A percentile compares a stretch with the other conserved stretches of the same genome.
Evolutionary conservation across 2,888 invertebrate species (phyloP).

Genomic region (Mylabris sibirica): DNA sequence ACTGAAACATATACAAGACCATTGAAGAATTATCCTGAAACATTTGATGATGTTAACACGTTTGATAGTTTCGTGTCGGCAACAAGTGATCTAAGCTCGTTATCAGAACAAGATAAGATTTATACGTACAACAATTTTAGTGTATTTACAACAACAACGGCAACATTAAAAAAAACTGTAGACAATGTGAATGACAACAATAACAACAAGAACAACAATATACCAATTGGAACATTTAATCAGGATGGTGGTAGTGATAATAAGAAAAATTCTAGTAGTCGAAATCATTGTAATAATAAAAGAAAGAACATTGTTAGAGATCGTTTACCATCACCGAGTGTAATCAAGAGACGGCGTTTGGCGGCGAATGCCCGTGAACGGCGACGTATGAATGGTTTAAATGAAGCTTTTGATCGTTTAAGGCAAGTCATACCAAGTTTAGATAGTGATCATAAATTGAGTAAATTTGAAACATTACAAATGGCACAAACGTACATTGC

Average conservation of each 20-base stretch:
- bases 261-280: slow-evolving; percentile 32
- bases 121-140: slow-evolving; percentile 51
- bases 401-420: slow-evolving; percentile 75
- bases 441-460: slow-evolving; percentile 73
- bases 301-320: slow-evolving; percentile 48
- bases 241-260: slow-evolving; percentile 23
- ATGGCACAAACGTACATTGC: slow-evolving; percentile 80
- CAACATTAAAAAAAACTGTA: slow-evolving; percentile 40
- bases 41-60: slow-evolving; percentile 54
- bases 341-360: slow-evolving; percentile 69
- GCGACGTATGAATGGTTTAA: slow-evolving; percentile 75
- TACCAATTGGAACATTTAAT: slow-evolving; percentile 24
- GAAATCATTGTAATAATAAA: slow-evolving; percentile 42
- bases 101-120: slow-evolving; percentile 49
- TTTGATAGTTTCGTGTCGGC: slow-evolving; percentile 54
- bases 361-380: slow-evolving; percentile 78
- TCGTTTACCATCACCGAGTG: slow-evolving; percentile 58
- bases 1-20: slow-evolving; percentile 19
- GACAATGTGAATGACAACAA: slow-evolving; percentile 26
- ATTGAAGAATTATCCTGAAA: slow-evolving; percentile 39
- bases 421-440: slow-evolving; percentile 74
- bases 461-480: slow-evolving; percentile 80
- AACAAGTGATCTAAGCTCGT: slow-evolving; percentile 48
- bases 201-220: slow-evolving; percentile 32
- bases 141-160: slow-evolving; percentile 43